A percentile compares a stretch with the other conserved stretches of the same genome.
Conservation (phyloP, 1,140 invertebrate species). For the Caenorhabditis briggsae region DNA sequence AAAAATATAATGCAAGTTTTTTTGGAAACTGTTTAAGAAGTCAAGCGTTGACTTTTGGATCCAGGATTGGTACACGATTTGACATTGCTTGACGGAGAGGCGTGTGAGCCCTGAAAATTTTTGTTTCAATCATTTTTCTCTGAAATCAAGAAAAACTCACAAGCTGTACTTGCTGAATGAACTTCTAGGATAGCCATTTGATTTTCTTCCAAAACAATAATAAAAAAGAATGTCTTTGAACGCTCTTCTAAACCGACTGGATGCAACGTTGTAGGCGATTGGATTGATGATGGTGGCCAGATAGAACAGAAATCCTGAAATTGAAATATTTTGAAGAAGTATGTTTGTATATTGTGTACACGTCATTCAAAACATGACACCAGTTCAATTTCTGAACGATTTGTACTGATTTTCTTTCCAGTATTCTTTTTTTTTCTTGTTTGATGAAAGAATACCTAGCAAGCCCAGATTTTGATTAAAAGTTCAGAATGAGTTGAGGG, state of each 20-base stretch:
- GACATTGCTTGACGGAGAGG: conserved; percentile 21
- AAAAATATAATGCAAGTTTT: background rate
- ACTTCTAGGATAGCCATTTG: conserved; percentile 9
- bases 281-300: conserved; percentile 78
- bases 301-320: conserved; percentile 75
- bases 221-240: conserved; percentile 67
- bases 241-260: conserved; percentile 78
- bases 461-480: no score
- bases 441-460: no score
- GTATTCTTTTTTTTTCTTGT: no score
- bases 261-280: conserved; percentile 79
- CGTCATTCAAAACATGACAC: background rate
- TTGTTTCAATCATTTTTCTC: no score
- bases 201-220: conserved; percentile 18
- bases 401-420: no score
- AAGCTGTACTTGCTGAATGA: conserved; percentile 36
- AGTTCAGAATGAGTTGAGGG: no score
- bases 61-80: conserved; percentile 1
- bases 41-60: background rate
- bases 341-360: background rate
- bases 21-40: background rate
- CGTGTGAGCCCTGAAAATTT: conserved; percentile 27
- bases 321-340: background rate
- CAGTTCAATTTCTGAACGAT: no score
- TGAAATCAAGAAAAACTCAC: background rate